Base-by-base conservation (phyloP, 2,113 vertebrate species). In the Alaudala cheleensis region DNA sequence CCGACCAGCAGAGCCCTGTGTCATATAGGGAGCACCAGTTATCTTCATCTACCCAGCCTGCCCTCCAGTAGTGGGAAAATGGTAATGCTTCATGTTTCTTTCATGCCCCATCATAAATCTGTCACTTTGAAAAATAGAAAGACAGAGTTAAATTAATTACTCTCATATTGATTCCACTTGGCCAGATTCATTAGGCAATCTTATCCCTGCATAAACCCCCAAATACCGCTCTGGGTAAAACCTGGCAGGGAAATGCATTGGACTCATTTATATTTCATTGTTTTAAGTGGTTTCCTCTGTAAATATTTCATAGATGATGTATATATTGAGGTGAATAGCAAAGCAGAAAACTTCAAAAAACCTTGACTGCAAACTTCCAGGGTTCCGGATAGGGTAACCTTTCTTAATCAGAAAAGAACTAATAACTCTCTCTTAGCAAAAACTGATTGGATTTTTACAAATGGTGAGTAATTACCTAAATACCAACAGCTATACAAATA, bases 191-290 rank as follows among this genome's bases (percentile, higher is more conserved):
- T 85, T 82, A 92, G 64, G 45, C 39, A 80, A 42, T 58, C 57
- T 26, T 57, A 11, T 54, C 26, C 64, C 39, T 88, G 65, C 65
- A 45, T 60, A 84, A 94, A 64, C n/a, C 8, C 34, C 42, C 56
- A 58, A 86, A 66, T 57, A 66, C 47, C 0, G 0, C 33, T 29
- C 86, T 65, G 81, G 86, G 51, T 78, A 78, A 81, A 73, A 77
- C 71, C 65, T 89, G 84, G 89, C 80, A 87, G 77, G 56, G 89
- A 91, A 94, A 72, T 33, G 65, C 51, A 17, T n/a, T 1, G 4
- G n/a, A 33, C 77, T 96, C 80, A 84, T 97, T 86, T 70, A 78
- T 94, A 92, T 92, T 95, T 97, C 80, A 95, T 93, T 92, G 83
- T 92, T 93, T 79, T 81, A 92, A 93, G 86, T 93, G 69, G 37